Evolutionary conservation across 2,888 invertebrate genomes (phyloP), one percentile per base, ranked within the genome.

Genomic region (Odontothrips loti): DNA sequence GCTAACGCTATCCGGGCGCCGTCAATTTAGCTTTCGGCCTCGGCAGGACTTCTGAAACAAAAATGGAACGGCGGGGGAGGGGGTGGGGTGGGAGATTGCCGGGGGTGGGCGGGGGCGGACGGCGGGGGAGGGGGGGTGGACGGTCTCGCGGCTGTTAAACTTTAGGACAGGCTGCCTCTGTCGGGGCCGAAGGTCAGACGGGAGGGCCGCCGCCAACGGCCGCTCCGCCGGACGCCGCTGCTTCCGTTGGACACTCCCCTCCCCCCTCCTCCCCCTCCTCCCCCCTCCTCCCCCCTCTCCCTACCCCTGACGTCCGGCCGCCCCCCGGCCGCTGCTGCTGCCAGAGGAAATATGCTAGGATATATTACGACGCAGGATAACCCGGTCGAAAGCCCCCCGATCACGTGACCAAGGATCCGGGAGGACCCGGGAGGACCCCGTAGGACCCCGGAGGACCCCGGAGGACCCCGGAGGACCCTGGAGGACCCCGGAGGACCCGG

Each of bases 351-450:
- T 75, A 75, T 75, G 68, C 27, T 27, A 27, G 68, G 68, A 75
- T 75, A 23, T 75, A 75, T 75, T 75, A 75, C 68, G 68, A 75
- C 68, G 27, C 68, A 75, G 68, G 68, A 58, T 27, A 27, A 75
- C 68, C 68, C 68, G 23, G 23, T 11, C 9, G 27, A n/a, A 20
- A 68, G 68, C 23, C 68, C 34, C 34, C 34, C 34, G 34, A 43
- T 43, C 34, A 43, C 34, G 34, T 43, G 34, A 43, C 34, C 34
- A 2, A 4, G 6, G 34, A n/a, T n/a, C n/a, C n/a, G 34, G 34
- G 34, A 43, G 34, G 34, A 43, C 34, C 58, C 58, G 15, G 17
- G 58, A 17, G 58, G 58, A n/a, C 58, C 17, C 17, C 58, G 6
- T 2, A 17, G 20, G 15, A n/a, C n/a, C n/a, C n/a, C n/a, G n/a